These are phyloP conservation scores for Crypturellus tataupa DNA, from an alignment of 2,797 vertebrate genomes.

Conservation along the genomic window DNA sequence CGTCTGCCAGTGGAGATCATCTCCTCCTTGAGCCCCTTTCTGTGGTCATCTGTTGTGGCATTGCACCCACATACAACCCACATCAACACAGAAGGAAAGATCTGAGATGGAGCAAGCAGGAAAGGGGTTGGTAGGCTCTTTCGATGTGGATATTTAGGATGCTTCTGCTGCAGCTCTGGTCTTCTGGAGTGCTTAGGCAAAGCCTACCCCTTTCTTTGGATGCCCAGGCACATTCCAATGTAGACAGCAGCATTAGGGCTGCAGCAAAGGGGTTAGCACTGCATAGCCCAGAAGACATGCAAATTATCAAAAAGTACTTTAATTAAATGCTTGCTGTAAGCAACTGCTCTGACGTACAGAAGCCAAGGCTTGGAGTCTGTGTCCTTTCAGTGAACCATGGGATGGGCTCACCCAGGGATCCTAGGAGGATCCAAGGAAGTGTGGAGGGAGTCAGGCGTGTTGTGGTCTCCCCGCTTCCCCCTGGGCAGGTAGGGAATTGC, in stretches of 20 bases:
- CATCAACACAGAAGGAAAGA: not conserved
- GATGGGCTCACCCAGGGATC: not conserved
- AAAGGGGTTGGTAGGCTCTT: not conserved
- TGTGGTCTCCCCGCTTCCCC: too few species aligned
- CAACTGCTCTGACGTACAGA: not conserved
- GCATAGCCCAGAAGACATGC: not conserved
- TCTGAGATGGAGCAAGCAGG: not conserved
- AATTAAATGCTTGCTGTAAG: not conserved
- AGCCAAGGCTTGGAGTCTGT: fast-evolving
- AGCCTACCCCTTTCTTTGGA: not conserved
- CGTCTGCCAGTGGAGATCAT: not conserved
- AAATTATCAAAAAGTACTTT: not conserved
- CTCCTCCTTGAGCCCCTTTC: not conserved
- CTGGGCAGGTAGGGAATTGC: not conserved
- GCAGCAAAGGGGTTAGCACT: not conserved
- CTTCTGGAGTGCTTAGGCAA: not conserved
- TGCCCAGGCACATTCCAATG: not conserved
- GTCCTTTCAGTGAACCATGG: fast-evolving
- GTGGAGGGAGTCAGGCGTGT: not conserved
- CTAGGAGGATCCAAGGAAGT: not conserved
- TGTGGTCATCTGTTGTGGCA: not conserved
- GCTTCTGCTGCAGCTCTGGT: not conserved
- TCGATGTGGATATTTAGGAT: not conserved
- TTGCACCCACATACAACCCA: not conserved
- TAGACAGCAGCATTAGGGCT: not conserved